A percentile compares a stretch with the other conserved stretches of the same genome.
Conservation (phyloP, 2,113 vertebrate species). For the Panurus biarmicus region DNA sequence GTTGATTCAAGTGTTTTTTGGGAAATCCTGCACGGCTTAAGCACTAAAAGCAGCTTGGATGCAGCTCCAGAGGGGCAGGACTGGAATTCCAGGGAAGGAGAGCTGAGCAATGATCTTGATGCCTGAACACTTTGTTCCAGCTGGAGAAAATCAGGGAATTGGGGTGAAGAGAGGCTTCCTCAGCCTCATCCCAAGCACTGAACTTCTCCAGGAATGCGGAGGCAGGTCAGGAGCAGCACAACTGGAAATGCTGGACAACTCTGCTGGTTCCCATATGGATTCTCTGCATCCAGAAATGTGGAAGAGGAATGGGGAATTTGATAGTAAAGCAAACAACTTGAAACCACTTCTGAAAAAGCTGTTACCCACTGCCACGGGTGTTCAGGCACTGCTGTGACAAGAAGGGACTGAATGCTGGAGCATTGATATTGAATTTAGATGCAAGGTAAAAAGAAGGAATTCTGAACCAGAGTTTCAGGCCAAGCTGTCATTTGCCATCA, state of each 20-base stretch:
- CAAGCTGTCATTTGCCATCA: neutral
- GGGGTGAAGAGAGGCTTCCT: neutral
- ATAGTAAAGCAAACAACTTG: neutral
- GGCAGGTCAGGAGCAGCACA: fast-evolving
- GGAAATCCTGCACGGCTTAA: neutral
- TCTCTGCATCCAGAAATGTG: neutral
- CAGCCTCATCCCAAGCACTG: neutral
- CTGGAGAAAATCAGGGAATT: neutral
- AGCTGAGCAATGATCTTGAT: neutral
- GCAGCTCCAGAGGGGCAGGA: neutral
- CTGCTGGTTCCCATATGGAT: neutral
- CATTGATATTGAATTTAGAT: neutral
- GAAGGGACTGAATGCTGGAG: neutral
- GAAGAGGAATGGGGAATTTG: neutral
- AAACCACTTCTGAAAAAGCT: neutral
- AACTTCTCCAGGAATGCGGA: neutral
- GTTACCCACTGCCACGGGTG: neutral
- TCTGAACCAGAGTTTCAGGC: neutral
- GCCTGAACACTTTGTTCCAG: neutral
- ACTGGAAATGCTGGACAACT: neutral
- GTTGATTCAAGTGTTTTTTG: neutral
- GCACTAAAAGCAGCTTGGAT: neutral
- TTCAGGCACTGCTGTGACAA: neutral
- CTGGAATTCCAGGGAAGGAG: neutral
- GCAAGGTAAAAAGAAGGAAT: neutral